These are phyloP conservation scores for Perognathus longimembris DNA, from an alignment of 2,113 vertebrate genomes.

Conservation along the genomic window DNA sequence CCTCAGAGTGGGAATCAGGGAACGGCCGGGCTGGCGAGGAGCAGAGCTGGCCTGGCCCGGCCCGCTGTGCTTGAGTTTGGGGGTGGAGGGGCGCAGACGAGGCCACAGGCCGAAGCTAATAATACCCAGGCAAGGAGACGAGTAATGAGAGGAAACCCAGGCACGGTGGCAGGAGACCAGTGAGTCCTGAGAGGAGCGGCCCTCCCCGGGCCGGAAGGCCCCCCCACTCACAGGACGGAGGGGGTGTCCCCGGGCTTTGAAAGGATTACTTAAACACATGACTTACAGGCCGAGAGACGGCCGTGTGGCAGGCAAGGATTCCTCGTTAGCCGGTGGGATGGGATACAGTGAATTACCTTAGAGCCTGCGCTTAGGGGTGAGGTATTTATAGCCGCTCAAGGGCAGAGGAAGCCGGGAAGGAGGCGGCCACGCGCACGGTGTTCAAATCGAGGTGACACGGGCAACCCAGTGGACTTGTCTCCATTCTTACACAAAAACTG, in stretches of 20 bases:
- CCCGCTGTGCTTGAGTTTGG: slow-evolving; percentile 80
- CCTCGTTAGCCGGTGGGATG: slow-evolving; percentile 63
- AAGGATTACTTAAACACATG: slow-evolving; percentile 77
- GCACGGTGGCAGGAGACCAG: slow-evolving; percentile 81
- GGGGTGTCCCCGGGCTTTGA: slow-evolving; percentile 40
- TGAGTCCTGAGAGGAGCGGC: slow-evolving; percentile 78
- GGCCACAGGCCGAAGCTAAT: slow-evolving; percentile 81
- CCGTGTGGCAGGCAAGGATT: slow-evolving; percentile 54
- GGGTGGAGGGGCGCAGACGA: slow-evolving; percentile 66
- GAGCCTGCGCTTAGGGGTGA: slow-evolving; percentile 14
- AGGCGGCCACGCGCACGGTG: slow-evolving; percentile 48
- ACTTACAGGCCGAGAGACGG: slow-evolving; percentile 3
- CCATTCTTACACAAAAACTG: slow-evolving; percentile 53
- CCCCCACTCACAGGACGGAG: slow-evolving; percentile 36
- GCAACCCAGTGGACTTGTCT: background rate
- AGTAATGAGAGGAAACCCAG: slow-evolving; percentile 85
- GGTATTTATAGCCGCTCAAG: slow-evolving; percentile 64
- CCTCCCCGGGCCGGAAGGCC: slow-evolving; percentile 66
- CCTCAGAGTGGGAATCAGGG: too few species aligned
- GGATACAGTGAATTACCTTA: slow-evolving; percentile 42
- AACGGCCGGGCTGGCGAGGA: too few species aligned
- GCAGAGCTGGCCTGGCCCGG: too few species aligned
- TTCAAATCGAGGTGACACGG: slow-evolving; percentile 50
- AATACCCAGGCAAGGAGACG: slow-evolving; percentile 74
- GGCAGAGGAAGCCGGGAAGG: slow-evolving; percentile 60